phyloP scores from a whole-genome alignment of 2,113 vertebrate genomes.

The Xenotilapia caudafasciata region DNA sequence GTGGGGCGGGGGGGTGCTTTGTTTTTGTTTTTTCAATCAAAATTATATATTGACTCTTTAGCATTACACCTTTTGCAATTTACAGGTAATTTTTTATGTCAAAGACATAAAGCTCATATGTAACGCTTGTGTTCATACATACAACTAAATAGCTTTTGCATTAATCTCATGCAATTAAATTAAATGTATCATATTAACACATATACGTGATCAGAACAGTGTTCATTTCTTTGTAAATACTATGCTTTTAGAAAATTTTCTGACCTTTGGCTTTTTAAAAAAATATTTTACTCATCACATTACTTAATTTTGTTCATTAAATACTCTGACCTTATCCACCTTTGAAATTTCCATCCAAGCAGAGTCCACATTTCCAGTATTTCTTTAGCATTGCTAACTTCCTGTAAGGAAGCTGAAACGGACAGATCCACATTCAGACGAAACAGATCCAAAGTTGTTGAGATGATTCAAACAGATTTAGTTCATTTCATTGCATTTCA shows the following conservation, averaged over 20 bases:
- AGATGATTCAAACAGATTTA: background rate
- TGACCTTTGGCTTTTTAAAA: fast-evolving
- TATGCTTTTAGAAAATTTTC: fast-evolving
- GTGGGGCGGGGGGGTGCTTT: background rate
- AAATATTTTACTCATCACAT: background rate
- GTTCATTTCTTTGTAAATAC: fast-evolving
- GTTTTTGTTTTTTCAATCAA: background rate
- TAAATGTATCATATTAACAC: background rate
- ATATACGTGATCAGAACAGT: fast-evolving
- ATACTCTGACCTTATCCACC: background rate
- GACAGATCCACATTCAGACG: fast-evolving
- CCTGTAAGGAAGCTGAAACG: background rate
- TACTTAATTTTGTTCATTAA: background rate
- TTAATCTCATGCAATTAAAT: fast-evolving
- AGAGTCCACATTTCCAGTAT: fast-evolving
- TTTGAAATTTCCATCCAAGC: background rate
- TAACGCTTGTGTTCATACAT: background rate
- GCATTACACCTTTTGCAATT: background rate
- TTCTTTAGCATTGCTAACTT: fast-evolving
- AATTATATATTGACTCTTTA: background rate
- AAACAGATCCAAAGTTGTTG: fast-evolving
- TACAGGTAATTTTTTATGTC: too few relatives aligned
- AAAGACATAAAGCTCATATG: too few relatives aligned
- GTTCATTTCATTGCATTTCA: background rate
- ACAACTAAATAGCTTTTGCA: fast-evolving